These are phyloP conservation scores for Leptinotarsa tumamoca DNA, from an alignment of 2,888 invertebrate genomes.

Conservation along the genomic window DNA sequence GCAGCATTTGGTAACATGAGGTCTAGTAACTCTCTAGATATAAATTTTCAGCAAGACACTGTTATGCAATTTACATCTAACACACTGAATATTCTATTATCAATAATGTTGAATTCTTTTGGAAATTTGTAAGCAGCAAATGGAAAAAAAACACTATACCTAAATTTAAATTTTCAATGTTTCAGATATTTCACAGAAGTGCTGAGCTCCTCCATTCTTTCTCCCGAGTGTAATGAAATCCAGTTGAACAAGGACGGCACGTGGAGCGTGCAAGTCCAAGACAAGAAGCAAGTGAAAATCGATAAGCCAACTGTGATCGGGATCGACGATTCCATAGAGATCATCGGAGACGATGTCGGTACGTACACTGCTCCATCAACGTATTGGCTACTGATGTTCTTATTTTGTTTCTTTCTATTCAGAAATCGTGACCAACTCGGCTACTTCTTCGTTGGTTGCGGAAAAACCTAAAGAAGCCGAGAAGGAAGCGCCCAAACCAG, in stretches of 20 bases:
- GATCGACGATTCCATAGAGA: conserved; percentile 74
- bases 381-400: too few relatives aligned
- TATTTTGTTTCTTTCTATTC: conserved; percentile 32
- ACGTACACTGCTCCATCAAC: conserved; percentile 48
- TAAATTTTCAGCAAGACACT: too few relatives aligned
- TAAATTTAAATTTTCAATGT: neutral
- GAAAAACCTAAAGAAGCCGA: conserved; percentile 51
- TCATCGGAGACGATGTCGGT: conserved; percentile 84
- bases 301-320: conserved; percentile 62
- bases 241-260: conserved; percentile 86
- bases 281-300: conserved; percentile 70
- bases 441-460: conserved; percentile 51
- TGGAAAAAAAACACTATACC: too few relatives aligned
- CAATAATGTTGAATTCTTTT: too few relatives aligned
- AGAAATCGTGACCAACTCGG: conserved; percentile 59
- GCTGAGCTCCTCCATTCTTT: conserved; percentile 75
- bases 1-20: too few relatives aligned
- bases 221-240: conserved; percentile 82
- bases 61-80: too few relatives aligned
- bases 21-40: too few relatives aligned
- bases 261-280: conserved; percentile 79
- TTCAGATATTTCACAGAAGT: conserved; percentile 86
- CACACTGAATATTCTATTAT: too few relatives aligned
- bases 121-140: too few relatives aligned
- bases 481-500: conserved; percentile 46